Percentiles rank a stretch among this genome's conserved stretches.
phyloP scores from a whole-genome alignment of 2,888 invertebrate species.

The Crepidodera aurea region DNA sequence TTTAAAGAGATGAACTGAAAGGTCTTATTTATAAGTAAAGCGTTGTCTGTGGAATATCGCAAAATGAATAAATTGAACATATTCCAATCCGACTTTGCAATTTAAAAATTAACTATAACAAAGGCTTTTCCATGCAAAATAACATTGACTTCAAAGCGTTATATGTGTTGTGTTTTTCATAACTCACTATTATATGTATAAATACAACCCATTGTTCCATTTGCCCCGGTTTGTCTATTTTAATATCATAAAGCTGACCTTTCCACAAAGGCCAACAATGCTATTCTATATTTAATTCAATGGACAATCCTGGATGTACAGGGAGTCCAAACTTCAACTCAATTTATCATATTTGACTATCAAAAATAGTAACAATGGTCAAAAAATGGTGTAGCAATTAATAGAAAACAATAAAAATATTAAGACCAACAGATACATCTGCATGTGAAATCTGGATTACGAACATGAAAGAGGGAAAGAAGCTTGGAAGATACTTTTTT shows the following conservation, averaged over 20 bases:
- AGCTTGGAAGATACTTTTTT: too few relatives aligned
- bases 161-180: background rate
- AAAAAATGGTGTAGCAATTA: too few relatives aligned
- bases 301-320: background rate
- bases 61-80: background rate
- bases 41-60: too few relatives aligned
- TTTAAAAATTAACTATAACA: background rate
- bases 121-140: background rate
- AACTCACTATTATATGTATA: background rate
- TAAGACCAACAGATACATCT: background rate
- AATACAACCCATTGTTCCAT: background rate
- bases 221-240: background rate
- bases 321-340: background rate
- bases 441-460: too few relatives aligned
- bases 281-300: slow-evolving; percentile 5
- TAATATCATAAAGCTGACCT: slow-evolving; percentile 4
- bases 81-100: background rate
- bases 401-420: too few relatives aligned
- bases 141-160: background rate
- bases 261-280: background rate
- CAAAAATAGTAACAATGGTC: background rate
- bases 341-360: background rate
- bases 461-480: too few relatives aligned
- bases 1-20: too few relatives aligned
- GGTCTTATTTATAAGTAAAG: too few relatives aligned